phyloP scores from a whole-genome alignment of 1,140 invertebrate genomes.

The Bombus turneri region DNA sequence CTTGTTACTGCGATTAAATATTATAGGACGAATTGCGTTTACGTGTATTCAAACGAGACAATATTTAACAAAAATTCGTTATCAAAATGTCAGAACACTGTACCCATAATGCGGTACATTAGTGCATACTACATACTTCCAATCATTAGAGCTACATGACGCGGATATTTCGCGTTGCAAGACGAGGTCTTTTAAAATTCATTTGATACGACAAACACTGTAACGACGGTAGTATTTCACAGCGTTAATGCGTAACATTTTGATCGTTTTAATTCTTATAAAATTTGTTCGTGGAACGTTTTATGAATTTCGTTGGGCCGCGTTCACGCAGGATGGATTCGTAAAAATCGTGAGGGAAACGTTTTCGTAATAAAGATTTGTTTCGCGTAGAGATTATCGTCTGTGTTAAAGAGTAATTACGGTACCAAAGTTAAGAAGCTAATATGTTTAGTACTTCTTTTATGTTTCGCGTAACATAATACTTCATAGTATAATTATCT shows the following conservation, averaged over 20 bases:
- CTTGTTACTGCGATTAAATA: slow-evolving; percentile 50
- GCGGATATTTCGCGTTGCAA: slow-evolving; percentile 3
- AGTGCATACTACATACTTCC: slow-evolving; percentile 13
- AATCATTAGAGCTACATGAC: background rate
- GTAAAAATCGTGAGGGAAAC: background rate
- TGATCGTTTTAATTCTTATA: slow-evolving; percentile 9
- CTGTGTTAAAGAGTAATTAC: slow-evolving; percentile 20
- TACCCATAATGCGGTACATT: slow-evolving; percentile 1
- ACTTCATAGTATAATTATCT: slow-evolving; percentile 7
- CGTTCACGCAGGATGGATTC: background rate
- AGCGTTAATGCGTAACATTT: slow-evolving; percentile 21
- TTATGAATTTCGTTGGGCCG: background rate
- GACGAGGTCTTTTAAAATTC: slow-evolving; percentile 2
- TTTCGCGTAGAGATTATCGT: slow-evolving; percentile 20
- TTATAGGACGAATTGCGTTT: slow-evolving; percentile 41
- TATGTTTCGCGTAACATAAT: background rate
- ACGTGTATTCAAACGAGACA: slow-evolving; percentile 40
- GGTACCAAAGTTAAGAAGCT: slow-evolving; percentile 36
- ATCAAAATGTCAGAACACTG: slow-evolving; percentile 1
- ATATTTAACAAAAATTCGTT: slow-evolving; percentile 41
- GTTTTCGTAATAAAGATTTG: background rate
- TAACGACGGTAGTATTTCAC: background rate
- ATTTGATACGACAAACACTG: slow-evolving; percentile 4
- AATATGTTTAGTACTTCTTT: slow-evolving; percentile 29
- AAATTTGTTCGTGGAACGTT: background rate